Conservation (phyloP, 2,888 invertebrate species). For the Nebria brevicollis region DNA sequence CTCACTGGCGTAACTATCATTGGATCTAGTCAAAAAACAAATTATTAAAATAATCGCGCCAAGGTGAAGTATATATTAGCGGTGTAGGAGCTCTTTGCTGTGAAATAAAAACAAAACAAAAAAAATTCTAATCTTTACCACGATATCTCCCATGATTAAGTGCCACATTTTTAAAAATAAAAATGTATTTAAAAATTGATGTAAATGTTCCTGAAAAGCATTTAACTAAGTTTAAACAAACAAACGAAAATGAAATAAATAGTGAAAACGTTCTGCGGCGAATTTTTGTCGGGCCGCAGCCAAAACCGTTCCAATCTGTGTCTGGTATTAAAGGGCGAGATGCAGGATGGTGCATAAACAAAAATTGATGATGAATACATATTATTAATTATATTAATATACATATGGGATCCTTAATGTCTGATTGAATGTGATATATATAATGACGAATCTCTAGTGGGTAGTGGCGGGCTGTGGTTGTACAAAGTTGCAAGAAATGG, state of each 20-base stretch:
- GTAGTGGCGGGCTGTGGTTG: slow-evolving; percentile 41
- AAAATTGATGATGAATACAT: not conserved
- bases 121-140: slow-evolving; percentile 53
- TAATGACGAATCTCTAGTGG: slow-evolving; percentile 29
- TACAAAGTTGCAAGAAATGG: slow-evolving; percentile 26
- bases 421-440: slow-evolving; percentile 41
- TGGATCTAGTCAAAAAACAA: slow-evolving; percentile 44
- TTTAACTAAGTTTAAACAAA: slow-evolving; percentile 59
- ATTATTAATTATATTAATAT: slow-evolving; percentile 14
- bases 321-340: slow-evolving; percentile 64
- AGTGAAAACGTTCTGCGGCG: slow-evolving; percentile 30
- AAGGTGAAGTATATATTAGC: slow-evolving; percentile 27
- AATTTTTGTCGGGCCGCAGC: slow-evolving; percentile 17
- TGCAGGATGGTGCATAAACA: slow-evolving; percentile 59
- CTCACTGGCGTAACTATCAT: slow-evolving; percentile 24
- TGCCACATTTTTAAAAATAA: slow-evolving; percentile 60
- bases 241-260: slow-evolving; percentile 48
- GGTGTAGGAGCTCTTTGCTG: slow-evolving; percentile 32
- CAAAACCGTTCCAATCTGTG: slow-evolving; percentile 51
- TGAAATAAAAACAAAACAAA: slow-evolving; percentile 12
- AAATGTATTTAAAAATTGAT: slow-evolving; percentile 49
- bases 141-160: slow-evolving; percentile 63
- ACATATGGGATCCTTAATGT: slow-evolving; percentile 23
- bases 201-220: slow-evolving; percentile 67
- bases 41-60: slow-evolving; percentile 17